Evolutionary conservation across 2,888 invertebrate species (phyloP).

Genomic region (Scaptodrosophila latifasciaeformis): DNA sequence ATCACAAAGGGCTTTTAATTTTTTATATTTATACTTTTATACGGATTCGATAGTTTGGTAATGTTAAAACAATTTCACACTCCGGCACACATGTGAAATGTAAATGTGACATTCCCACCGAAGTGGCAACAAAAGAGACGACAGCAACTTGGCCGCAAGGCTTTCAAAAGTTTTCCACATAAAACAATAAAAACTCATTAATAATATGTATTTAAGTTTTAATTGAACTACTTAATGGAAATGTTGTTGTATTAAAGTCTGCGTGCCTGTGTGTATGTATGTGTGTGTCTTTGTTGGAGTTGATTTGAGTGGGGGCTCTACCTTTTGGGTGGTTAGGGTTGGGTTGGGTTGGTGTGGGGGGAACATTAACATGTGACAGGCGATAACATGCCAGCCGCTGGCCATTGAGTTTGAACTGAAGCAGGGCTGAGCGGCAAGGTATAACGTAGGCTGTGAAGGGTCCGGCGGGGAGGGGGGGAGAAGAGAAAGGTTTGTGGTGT

Average conservation of each 20-base stretch:
- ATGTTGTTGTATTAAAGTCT: no score
- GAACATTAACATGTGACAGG: slow-evolving; percentile 27
- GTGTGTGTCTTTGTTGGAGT: background rate
- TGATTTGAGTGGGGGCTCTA: background rate
- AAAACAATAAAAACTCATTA: slow-evolving; percentile 67
- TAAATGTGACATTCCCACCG: background rate
- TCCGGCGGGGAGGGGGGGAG: no score
- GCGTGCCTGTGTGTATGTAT: slow-evolving; percentile 2
- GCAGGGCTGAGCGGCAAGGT: no score
- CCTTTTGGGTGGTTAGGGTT: background rate
- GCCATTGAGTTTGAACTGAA: no score
- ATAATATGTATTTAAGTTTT: slow-evolving; percentile 64
- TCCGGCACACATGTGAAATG: no score
- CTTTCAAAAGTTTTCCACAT: slow-evolving; percentile 45
- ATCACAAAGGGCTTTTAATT: no score
- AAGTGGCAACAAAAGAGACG: slow-evolving; percentile 4
- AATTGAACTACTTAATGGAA: slow-evolving; percentile 62
- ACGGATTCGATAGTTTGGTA: no score
- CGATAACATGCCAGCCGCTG: slow-evolving; percentile 6
- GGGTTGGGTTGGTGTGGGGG: background rate
- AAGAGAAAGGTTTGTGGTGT: no score
- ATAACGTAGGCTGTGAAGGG: no score
- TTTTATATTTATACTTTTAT: no score
- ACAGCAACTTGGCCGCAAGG: slow-evolving; percentile 34
- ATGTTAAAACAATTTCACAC: no score